Conservation (phyloP, 2,888 invertebrate genomes). For the Athrips mouffetella region DNA sequence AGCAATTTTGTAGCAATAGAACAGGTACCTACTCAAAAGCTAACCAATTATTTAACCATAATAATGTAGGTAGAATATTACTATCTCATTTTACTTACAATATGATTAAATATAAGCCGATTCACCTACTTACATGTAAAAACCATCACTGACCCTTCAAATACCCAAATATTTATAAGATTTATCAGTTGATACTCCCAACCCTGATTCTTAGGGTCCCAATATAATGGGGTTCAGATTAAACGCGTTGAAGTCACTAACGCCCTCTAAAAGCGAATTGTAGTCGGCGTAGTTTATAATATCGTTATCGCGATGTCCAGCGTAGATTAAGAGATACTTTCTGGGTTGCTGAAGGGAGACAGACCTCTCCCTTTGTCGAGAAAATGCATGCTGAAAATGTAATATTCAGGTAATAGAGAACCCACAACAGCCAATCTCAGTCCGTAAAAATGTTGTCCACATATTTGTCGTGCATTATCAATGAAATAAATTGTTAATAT, state of each 20-base stretch:
- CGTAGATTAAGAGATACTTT: conserved; percentile 65
- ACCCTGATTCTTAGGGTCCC: conserved; percentile 37
- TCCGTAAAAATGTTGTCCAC: no score
- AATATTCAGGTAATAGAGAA: background rate
- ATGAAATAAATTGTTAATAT: no score
- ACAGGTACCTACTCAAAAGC: no score
- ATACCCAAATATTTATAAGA: conserved; percentile 28
- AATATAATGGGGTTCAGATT: conserved; percentile 61
- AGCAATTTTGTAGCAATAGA: no score
- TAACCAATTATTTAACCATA: no score
- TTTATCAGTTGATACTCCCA: conserved; percentile 32
- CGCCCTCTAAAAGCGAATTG: conserved; percentile 70
- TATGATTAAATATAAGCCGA: no score
- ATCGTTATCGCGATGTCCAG: conserved; percentile 64
- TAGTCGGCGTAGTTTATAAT: conserved; percentile 67
- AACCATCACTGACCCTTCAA: conserved; percentile 20
- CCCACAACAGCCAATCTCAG: background rate
- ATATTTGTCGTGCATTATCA: no score
- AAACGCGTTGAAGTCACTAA: conserved; percentile 63
- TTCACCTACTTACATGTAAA: conserved; percentile 7
- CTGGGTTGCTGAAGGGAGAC: conserved; percentile 20
- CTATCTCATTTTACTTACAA: no score
- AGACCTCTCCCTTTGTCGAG: no score
- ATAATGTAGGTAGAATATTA: no score
- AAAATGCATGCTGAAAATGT: background rate